Evolutionary conservation across 2,797 vertebrate genomes (phyloP), one percentile per base, ranked within the genome.

Genomic region (Oreonectes daqikongensis): DNA sequence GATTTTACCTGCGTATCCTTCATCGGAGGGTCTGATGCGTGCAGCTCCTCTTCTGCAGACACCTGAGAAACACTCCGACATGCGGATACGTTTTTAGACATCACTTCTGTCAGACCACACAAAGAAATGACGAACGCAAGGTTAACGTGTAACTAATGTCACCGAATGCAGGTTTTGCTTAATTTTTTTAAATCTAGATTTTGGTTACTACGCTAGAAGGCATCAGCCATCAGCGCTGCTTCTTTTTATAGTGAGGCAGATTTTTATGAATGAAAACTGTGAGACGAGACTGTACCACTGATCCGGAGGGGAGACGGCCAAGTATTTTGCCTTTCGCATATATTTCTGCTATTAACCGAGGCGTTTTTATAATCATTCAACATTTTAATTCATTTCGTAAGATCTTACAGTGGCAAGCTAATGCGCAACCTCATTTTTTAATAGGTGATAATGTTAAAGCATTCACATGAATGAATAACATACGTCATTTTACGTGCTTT

Each of bases 221-320:
- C 79, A 64, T 75, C 38, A 68, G 38, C 55, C 79, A 60, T 67
- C 93, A 78, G 86, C 87, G 89, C 86, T 88, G 90, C 89, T 84
- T 87, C 89, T 93, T 92, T 92, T 77, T 92, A 93, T 93, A 93
- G 90, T 92, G 90, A 91, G 90, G 88, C 82, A 89, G 85, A 91
- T 89, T 93, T 94, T 94, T 94, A 93, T 94, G 93, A 94, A 94
- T 94, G 93, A 94, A 94, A 93, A 91, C 89, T 91, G 86, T 91
- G 89, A 87, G 91, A 86, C 76, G 82, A 87, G 93, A 91, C 88
- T 65, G 84, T 92, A 94, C 93, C 93, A 94, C 90, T 81, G 72
- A 28, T 32, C 60, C 69, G 63, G 83, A 81, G 80, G 81, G 84
- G 80, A 81, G 80, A 74, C 61, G 24, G 57, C n/a, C 40, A 14